Percentiles rank a stretch among this genome's conserved stretches.
phyloP scores from a whole-genome alignment of 2,888 invertebrate genomes.

The Seira ritae region DNA sequence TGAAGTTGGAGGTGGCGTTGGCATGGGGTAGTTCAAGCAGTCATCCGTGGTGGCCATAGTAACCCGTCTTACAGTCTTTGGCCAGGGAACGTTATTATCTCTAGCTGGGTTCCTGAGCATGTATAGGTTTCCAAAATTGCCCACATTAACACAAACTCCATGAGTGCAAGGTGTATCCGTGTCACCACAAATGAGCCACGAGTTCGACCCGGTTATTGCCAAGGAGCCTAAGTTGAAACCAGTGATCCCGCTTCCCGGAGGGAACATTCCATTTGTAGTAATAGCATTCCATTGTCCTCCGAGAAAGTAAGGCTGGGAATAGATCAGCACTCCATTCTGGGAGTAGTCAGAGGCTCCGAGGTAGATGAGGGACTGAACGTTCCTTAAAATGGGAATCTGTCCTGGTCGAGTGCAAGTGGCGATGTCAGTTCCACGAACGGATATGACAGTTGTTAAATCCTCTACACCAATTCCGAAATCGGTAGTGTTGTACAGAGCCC shows the following conservation, averaged over 20 bases:
- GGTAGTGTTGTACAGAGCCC: conserved; percentile 49
- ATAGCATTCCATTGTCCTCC: conserved; percentile 33
- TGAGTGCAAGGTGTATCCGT: conserved; percentile 18
- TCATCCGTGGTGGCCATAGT: neutral
- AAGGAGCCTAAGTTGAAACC: conserved; percentile 45
- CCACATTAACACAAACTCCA: conserved; percentile 41
- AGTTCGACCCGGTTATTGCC: conserved; percentile 32
- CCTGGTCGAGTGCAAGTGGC: conserved; percentile 26
- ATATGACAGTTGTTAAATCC: conserved; percentile 42
- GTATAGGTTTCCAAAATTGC: conserved; percentile 20
- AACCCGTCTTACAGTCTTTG: conserved; percentile 31
- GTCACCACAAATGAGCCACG: conserved; percentile 40
- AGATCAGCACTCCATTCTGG: conserved; percentile 23
- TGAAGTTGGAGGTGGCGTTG: conserved; percentile 16
- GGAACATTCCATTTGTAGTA: neutral
- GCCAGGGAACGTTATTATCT: conserved; percentile 32
- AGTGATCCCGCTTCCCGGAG: conserved; percentile 2
- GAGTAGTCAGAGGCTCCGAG: conserved; percentile 24
- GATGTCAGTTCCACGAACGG: conserved; percentile 35
- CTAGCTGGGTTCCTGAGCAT: conserved; percentile 24
- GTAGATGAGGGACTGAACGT: conserved; percentile 29
- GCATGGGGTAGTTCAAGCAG: conserved; percentile 18
- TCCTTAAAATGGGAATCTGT: conserved; percentile 20
- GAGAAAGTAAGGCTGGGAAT: conserved; percentile 28
- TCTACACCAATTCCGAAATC: conserved; percentile 38